Conservation (phyloP, 2,113 vertebrate genomes). For the Daubentonia madagascariensis region DNA sequence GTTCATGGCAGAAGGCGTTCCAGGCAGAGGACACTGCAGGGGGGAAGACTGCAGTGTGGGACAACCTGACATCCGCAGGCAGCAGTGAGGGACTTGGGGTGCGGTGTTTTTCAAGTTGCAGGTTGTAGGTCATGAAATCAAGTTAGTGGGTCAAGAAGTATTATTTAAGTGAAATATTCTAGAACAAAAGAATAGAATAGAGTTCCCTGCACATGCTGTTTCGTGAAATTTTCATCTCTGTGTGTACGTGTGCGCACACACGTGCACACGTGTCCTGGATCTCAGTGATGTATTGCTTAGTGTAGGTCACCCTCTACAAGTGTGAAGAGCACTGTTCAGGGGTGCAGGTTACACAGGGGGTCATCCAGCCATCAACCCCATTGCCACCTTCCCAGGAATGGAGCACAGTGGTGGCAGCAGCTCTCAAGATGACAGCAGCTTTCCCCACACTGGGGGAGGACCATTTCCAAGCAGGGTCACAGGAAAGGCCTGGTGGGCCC, state of each 20-base stretch:
- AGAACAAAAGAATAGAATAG: not conserved
- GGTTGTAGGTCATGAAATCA: not conserved
- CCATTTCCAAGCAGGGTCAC: not conserved
- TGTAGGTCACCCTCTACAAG: not conserved
- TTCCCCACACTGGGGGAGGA: accelerated
- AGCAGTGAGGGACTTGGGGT: not conserved
- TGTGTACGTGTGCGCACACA: not conserved
- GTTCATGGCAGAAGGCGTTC: no score
- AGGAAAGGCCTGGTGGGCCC: not conserved
- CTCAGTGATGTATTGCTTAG: accelerated
- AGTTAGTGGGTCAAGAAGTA: not conserved
- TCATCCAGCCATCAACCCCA: not conserved
- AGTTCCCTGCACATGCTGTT: not conserved
- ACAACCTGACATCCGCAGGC: accelerated
- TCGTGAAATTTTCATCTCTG: not conserved
- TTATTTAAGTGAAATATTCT: not conserved
- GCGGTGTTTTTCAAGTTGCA: not conserved
- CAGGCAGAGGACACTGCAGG: not conserved
- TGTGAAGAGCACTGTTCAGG: not conserved
- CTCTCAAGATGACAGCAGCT: no score
- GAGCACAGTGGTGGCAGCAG: not conserved
- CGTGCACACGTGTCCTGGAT: not conserved
- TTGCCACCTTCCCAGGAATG: not conserved
- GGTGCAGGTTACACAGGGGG: accelerated
- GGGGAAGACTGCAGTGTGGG: not conserved